Percentiles rank a stretch among this genome's conserved stretches.
Evolutionary conservation across 1,140 invertebrate genomes (phyloP).

Genomic region (Globodera ellingtonae): DNA sequence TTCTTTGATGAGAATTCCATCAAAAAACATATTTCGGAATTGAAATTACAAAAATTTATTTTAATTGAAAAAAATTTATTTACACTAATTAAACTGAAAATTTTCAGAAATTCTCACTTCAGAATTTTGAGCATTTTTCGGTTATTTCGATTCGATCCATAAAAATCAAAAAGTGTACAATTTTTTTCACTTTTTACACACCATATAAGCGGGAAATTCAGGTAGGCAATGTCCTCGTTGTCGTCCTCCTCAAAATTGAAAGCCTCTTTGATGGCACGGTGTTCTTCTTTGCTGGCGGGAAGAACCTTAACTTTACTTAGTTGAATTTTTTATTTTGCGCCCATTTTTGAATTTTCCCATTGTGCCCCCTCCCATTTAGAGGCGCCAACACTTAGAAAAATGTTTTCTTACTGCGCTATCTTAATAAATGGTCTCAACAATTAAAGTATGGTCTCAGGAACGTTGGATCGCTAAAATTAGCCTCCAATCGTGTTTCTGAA

Average conservation of each 20-base stretch:
- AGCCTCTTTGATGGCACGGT: conserved; percentile 49
- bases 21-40: not conserved
- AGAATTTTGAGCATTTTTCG: too few relatives aligned
- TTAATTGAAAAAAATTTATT: not conserved
- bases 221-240: conserved; percentile 59
- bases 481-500: too few relatives aligned
- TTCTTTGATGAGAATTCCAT: conserved; percentile 3
- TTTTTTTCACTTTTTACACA: conserved; percentile 8
- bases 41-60: conserved; percentile 9
- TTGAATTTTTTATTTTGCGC: too few relatives aligned
- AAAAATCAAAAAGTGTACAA: conserved; percentile 5
- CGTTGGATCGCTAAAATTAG: too few relatives aligned
- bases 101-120: too few relatives aligned
- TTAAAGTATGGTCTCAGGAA: too few relatives aligned
- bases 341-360: too few relatives aligned
- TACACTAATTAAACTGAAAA: not conserved
- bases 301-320: not conserved
- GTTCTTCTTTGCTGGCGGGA: conserved; percentile 41
- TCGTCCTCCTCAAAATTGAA: conserved; percentile 56
- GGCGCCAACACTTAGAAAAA: too few relatives aligned
- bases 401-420: too few relatives aligned
- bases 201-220: conserved; percentile 54
- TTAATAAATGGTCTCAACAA: too few relatives aligned
- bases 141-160: not conserved
- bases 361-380: too few relatives aligned